Conservation (phyloP, 2,888 invertebrate species). For the Cecidostiba fungosa region DNA sequence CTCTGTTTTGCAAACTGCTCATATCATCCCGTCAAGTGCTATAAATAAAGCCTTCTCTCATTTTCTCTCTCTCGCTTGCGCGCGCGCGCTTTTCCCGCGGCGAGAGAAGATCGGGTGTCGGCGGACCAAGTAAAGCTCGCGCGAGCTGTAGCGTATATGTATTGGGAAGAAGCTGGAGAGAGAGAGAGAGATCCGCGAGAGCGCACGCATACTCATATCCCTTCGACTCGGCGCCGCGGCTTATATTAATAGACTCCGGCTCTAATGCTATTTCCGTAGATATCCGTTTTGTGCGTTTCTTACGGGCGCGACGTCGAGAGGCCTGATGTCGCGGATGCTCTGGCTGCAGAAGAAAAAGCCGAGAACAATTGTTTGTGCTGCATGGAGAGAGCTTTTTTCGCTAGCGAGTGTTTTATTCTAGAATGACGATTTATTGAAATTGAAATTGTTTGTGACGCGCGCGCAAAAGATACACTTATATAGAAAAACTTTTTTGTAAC, state of each 20-base stretch:
- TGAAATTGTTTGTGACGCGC: no score
- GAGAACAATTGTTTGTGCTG: neutral
- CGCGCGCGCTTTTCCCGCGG: neutral
- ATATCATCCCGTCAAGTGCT: slow-evolving; percentile 41
- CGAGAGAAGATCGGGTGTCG: slow-evolving; percentile 78
- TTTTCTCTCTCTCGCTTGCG: slow-evolving; percentile 8
- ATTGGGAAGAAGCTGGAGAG: slow-evolving; percentile 23
- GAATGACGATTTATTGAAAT: no score
- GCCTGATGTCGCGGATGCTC: no score
- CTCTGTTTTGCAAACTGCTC: slow-evolving; percentile 55
- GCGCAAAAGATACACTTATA: no score
- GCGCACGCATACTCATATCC: neutral
- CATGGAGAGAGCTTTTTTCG: neutral
- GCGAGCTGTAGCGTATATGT: slow-evolving; percentile 66
- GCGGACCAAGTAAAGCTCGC: slow-evolving; percentile 80
- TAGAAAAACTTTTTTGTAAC: no score
- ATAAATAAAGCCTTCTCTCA: slow-evolving; percentile 49
- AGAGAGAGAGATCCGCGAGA: slow-evolving; percentile 58
- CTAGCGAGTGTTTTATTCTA: neutral
- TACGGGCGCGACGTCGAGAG: neutral
- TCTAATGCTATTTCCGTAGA: slow-evolving; percentile 78
- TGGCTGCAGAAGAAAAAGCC: neutral
- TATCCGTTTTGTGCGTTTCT: slow-evolving; percentile 66
- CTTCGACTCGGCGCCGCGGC: slow-evolving; percentile 50
- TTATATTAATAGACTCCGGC: slow-evolving; percentile 79